phyloP scores from a whole-genome alignment of 2,113 vertebrate genomes.

The Oxyura jamaicensis region DNA sequence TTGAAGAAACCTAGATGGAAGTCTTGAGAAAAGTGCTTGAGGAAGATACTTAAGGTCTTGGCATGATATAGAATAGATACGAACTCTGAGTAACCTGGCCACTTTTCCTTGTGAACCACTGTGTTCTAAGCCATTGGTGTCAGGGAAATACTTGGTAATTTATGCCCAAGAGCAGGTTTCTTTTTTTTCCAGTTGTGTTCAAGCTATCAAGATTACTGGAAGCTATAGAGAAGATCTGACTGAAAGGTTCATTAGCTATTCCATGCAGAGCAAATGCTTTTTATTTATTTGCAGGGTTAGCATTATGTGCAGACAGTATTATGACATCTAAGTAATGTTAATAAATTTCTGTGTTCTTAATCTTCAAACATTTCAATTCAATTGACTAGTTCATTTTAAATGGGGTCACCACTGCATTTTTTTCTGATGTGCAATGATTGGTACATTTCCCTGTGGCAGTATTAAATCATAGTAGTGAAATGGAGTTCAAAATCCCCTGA shows the following conservation, averaged over 20 bases:
- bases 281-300: not conserved
- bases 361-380: not conserved
- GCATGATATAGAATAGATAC: rapidly evolving
- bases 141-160: not conserved
- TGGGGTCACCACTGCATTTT: not conserved
- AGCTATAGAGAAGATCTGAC: not conserved
- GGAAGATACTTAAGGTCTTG: not conserved
- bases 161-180: not conserved
- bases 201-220: not conserved
- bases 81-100: not conserved
- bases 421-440: not conserved
- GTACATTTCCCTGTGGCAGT: not conserved
- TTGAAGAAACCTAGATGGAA: not conserved
- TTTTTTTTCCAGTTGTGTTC: not conserved
- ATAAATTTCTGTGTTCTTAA: not conserved
- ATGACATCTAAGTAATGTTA: not conserved
- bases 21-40: not conserved
- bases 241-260: not conserved
- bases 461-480: not conserved
- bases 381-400: not conserved
- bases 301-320: not conserved
- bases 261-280: not conserved
- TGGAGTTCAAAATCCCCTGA: not conserved
- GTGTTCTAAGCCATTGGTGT: not conserved
- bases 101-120: not conserved